These are phyloP conservation scores for Apotomis capreana DNA, from an alignment of 2,888 invertebrate species.

Conservation along the genomic window DNA sequence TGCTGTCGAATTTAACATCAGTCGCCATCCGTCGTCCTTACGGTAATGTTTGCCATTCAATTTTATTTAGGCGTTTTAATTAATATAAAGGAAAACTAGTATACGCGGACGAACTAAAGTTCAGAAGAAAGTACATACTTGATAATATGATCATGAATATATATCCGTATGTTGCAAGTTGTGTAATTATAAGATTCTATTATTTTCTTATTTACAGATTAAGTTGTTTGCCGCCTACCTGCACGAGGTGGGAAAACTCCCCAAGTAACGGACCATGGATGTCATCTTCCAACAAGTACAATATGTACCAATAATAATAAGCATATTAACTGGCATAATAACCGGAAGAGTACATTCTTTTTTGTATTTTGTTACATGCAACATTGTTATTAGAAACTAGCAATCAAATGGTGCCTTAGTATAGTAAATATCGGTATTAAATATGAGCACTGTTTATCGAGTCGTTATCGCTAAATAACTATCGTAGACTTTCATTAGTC, in stretches of 20 bases:
- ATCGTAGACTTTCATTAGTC: too few species aligned
- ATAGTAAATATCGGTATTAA: slow-evolving; percentile 12
- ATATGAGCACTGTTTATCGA: too few species aligned
- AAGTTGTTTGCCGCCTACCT: slow-evolving; percentile 96
- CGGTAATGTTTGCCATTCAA: too few species aligned
- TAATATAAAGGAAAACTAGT: too few species aligned
- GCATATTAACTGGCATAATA: slow-evolving; percentile 24
- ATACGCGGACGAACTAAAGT: too few species aligned
- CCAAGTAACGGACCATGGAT: slow-evolving; percentile 55
- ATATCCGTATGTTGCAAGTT: too few species aligned
- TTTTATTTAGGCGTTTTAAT: too few species aligned
- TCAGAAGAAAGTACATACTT: too few species aligned
- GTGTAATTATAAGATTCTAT: not conserved
- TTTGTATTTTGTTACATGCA: not conserved
- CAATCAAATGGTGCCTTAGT: slow-evolving; percentile 33
- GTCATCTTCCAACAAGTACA: slow-evolving; percentile 6
- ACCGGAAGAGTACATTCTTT: slow-evolving; percentile 29
- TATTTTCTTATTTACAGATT: slow-evolving; percentile 85
- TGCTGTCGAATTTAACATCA: too few species aligned
- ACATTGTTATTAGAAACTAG: slow-evolving; percentile 1
- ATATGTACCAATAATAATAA: not conserved
- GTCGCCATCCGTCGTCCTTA: too few species aligned
- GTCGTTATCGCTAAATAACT: too few species aligned
- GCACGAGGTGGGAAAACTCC: slow-evolving; percentile 87
- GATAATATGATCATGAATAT: too few species aligned